phyloP scores from a whole-genome alignment of 2,113 vertebrate species.

The Macaca mulatta region DNA sequence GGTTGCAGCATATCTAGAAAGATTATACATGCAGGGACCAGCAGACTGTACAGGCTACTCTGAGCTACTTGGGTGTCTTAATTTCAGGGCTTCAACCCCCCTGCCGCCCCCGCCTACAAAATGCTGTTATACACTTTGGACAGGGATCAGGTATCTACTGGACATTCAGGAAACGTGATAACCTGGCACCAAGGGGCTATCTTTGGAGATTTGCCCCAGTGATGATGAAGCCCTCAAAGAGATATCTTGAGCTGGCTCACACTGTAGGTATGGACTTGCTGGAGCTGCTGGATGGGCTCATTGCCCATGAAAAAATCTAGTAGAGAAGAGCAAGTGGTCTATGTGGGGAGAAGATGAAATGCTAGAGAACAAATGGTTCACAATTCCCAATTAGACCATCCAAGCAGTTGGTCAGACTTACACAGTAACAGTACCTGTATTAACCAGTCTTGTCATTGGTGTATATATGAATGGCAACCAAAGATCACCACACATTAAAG shows the following conservation, averaged over 20 bases:
- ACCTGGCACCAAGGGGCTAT: background rate
- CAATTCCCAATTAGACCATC: background rate
- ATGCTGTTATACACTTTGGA: background rate
- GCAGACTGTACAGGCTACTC: background rate
- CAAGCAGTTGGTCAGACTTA: too few species aligned
- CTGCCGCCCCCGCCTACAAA: background rate
- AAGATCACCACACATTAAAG: background rate
- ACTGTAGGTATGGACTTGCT: background rate
- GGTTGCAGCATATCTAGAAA: background rate
- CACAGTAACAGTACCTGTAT: too few species aligned
- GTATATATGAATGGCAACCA: background rate
- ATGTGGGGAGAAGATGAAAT: background rate
- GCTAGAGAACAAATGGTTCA: background rate
- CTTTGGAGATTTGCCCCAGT: background rate
- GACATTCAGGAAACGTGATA: background rate
- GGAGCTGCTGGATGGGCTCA: background rate
- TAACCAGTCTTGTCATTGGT: background rate
- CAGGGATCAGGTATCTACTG: fast-evolving
- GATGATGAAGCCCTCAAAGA: background rate
- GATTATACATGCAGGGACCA: background rate
- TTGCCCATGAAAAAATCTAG: background rate
- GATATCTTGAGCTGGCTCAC: background rate
- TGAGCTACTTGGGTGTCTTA: background rate
- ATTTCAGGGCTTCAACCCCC: background rate
- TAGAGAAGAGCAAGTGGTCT: background rate